Percentiles rank a stretch among this genome's conserved stretches.
Evolutionary conservation across 2,113 vertebrate species (phyloP).

Genomic region (Tamias sibiricus): DNA sequence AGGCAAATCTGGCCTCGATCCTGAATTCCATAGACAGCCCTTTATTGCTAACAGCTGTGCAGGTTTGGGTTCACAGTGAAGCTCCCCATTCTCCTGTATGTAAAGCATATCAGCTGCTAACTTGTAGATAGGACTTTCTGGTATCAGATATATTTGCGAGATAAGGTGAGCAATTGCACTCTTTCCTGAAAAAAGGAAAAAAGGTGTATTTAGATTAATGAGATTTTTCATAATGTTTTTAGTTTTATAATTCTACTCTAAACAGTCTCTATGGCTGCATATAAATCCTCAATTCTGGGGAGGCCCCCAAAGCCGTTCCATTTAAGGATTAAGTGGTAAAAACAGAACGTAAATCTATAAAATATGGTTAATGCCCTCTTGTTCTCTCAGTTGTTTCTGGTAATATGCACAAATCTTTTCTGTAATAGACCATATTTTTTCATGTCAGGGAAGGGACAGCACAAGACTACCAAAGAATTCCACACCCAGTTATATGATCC

Average conservation of each 20-base stretch:
- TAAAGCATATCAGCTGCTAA: not conserved
- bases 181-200: not conserved
- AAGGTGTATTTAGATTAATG: not conserved
- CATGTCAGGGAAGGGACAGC: not conserved
- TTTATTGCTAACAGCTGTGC: slow-evolving; percentile 63
- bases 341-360: slow-evolving; percentile 33
- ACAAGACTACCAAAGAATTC: not conserved
- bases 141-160: not conserved
- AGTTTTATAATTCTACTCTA: slow-evolving; percentile 4
- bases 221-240: slow-evolving; percentile 17
- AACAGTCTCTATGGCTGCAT: not conserved
- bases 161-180: not conserved
- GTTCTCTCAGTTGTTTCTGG: not conserved
- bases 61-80: not conserved
- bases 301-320: slow-evolving; percentile 15
- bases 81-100: not conserved
- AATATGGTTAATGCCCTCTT: not conserved
- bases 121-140: not conserved
- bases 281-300: not conserved
- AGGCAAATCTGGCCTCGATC: slow-evolving; percentile 29
- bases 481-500: not conserved
- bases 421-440: not conserved
- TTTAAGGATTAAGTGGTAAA: slow-evolving; percentile 63
- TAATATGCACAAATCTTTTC: not conserved
- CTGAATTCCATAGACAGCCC: slow-evolving; percentile 28